These are phyloP conservation scores for Tiliacea citrago DNA, from an alignment of 2,888 invertebrate genomes.

Conservation along the genomic window DNA sequence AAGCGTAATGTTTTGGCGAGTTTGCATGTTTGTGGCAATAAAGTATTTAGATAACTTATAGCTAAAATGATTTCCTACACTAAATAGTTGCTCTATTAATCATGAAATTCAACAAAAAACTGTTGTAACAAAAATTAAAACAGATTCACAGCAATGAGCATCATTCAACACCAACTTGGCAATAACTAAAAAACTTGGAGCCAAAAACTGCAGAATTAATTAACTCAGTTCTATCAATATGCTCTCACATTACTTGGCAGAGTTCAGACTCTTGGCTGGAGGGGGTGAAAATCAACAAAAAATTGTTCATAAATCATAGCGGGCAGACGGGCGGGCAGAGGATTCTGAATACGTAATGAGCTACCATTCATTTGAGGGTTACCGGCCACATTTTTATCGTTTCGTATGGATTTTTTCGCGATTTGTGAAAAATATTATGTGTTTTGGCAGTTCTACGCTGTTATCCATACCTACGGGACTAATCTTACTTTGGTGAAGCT, in stretches of 20 bases:
- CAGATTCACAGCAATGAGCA: constrained; percentile 22
- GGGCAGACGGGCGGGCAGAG: constrained; percentile 83
- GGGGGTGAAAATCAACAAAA: constrained; percentile 83
- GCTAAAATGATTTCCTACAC: neutral
- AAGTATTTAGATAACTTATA: no score
- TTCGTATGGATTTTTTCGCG: constrained; percentile 72
- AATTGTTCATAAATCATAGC: constrained; percentile 86
- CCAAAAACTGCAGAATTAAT: constrained; percentile 76
- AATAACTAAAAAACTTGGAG: constrained; percentile 54
- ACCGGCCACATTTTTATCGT: constrained; percentile 76
- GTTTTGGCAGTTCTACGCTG: constrained; percentile 52
- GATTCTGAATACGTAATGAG: constrained; percentile 85
- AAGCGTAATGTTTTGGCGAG: neutral
- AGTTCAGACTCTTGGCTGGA: constrained; percentile 77
- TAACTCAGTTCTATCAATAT: constrained; percentile 84
- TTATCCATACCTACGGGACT: neutral
- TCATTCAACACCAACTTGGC: constrained; percentile 56
- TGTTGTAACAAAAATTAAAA: neutral
- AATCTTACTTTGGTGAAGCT: neutral
- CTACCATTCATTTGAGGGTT: constrained; percentile 82
- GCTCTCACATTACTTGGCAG: constrained; percentile 84
- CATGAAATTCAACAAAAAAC: neutral
- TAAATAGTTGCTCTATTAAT: neutral
- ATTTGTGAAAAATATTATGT: constrained; percentile 65
- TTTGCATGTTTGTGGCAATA: neutral